These are phyloP conservation scores for Rhincodon typus DNA, from an alignment of 2,797 vertebrate species.

Conservation along the genomic window DNA sequence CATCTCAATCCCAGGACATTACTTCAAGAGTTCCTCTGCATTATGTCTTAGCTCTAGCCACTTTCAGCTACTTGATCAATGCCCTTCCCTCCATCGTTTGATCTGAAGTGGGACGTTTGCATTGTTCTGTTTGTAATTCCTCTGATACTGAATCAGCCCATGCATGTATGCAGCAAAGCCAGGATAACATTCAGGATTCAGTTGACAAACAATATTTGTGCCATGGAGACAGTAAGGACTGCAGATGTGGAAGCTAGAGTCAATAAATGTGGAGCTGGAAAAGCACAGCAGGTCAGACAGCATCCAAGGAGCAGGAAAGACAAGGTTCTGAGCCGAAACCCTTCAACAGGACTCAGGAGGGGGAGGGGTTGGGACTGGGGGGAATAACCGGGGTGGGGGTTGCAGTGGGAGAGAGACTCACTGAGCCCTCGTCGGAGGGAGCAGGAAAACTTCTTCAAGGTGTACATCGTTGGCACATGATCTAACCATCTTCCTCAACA, in stretches of 20 bases:
- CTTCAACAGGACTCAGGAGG: too few relatives aligned
- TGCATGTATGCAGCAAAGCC: not conserved
- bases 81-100: not conserved
- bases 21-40: not conserved
- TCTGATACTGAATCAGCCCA: not conserved
- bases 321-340: too few relatives aligned
- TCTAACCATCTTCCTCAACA: not conserved
- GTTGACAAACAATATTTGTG: not conserved
- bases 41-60: not conserved
- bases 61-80: not conserved
- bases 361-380: too few relatives aligned
- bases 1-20: not conserved
- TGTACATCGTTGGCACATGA: not conserved
- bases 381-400: too few relatives aligned
- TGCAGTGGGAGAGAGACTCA: too few relatives aligned
- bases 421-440: too few relatives aligned
- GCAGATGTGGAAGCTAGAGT: too few relatives aligned
- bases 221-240: too few relatives aligned
- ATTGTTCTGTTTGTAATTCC: not conserved
- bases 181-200: not conserved
- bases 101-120: not conserved
- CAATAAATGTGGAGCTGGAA: too few relatives aligned
- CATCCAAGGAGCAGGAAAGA: too few relatives aligned
- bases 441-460: too few relatives aligned
- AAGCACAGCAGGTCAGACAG: too few relatives aligned